Conservation (phyloP, 2,888 invertebrate genomes). For the Scelioninae gen. 1 region DNA sequence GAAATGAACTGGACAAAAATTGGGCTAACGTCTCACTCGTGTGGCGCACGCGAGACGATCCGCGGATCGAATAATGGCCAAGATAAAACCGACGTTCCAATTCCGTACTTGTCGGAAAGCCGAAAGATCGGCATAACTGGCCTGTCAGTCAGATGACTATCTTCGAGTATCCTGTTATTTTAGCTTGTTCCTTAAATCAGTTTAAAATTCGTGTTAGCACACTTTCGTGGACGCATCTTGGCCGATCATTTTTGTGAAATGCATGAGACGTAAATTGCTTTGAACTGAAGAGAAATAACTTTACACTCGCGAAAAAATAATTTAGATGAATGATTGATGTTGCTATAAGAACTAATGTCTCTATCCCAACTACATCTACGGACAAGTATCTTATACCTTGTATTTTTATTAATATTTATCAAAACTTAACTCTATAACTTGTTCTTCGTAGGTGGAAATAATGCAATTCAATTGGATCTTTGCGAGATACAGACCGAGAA, state of each 20-base stretch:
- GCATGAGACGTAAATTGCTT: conserved; percentile 30
- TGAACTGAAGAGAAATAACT: conserved; percentile 36
- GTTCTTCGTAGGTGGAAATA: not conserved
- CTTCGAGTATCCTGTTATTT: conserved; percentile 55
- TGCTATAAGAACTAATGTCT: conserved; percentile 63
- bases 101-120: conserved; percentile 72
- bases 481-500: no score
- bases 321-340: conserved; percentile 62
- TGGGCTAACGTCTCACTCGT: conserved; percentile 47
- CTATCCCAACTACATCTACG: conserved; percentile 14
- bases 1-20: conserved; percentile 17
- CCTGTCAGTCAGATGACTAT: conserved; percentile 71
- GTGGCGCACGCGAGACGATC: conserved; percentile 60
- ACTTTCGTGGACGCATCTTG: conserved; percentile 1
- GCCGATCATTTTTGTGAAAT: conserved; percentile 21
- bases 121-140: conserved; percentile 68
- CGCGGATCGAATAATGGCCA: conserved; percentile 42
- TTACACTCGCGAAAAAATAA: conserved; percentile 44
- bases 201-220: conserved; percentile 21
- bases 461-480: no score
- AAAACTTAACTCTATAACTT: not conserved
- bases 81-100: conserved; percentile 68
- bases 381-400: no score
- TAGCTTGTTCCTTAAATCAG: conserved; percentile 21
- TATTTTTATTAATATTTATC: no score